These are phyloP conservation scores for Nematopogon swammerdamellus DNA, from an alignment of 2,888 invertebrate genomes.

Conservation along the genomic window DNA sequence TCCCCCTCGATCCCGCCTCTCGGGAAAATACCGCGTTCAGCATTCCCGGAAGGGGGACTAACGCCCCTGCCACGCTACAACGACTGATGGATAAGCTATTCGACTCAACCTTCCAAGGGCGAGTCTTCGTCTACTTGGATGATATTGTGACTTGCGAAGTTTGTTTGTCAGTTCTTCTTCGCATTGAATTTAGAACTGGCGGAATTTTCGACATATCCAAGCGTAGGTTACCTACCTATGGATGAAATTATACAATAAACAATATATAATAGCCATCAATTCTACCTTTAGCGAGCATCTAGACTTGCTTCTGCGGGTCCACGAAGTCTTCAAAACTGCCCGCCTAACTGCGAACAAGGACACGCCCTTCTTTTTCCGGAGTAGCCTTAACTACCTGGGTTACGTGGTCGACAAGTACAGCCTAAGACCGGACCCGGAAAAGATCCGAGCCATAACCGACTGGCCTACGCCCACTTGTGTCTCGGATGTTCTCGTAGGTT, in stretches of 20 bases:
- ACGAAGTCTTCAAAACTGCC: conserved; percentile 1
- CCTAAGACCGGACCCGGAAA: conserved; percentile 13
- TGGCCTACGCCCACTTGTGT: conserved; percentile 13
- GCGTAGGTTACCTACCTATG: no score
- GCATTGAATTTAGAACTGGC: no score
- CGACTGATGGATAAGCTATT: conserved; percentile 13
- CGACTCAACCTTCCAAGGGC: conserved; percentile 11
- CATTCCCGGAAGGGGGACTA: conserved; percentile 12
- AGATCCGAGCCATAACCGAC: conserved; percentile 12
- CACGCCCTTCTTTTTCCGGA: conserved; percentile 8
- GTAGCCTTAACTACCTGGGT: not conserved
- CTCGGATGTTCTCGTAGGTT: conserved; percentile 9
- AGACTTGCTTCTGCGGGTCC: not conserved
- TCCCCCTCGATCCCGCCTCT: conserved; percentile 1
- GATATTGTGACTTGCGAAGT: no score
- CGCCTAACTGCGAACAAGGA: conserved; percentile 12
- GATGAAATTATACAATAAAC: no score
- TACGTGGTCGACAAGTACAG: conserved; percentile 13
- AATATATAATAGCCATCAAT: conserved; percentile 9
- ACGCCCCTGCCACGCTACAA: conserved; percentile 16
- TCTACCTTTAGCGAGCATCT: conserved; percentile 11
- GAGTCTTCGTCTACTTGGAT: conserved; percentile 12
- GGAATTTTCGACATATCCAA: no score
- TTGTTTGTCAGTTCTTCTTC: no score
- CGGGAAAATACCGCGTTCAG: conserved; percentile 8